A percentile compares a stretch with the other conserved stretches of the same genome.
These are phyloP conservation scores for Ramphastos sulfuratus DNA, from an alignment of 2,113 vertebrate species.

Conservation along the genomic window DNA sequence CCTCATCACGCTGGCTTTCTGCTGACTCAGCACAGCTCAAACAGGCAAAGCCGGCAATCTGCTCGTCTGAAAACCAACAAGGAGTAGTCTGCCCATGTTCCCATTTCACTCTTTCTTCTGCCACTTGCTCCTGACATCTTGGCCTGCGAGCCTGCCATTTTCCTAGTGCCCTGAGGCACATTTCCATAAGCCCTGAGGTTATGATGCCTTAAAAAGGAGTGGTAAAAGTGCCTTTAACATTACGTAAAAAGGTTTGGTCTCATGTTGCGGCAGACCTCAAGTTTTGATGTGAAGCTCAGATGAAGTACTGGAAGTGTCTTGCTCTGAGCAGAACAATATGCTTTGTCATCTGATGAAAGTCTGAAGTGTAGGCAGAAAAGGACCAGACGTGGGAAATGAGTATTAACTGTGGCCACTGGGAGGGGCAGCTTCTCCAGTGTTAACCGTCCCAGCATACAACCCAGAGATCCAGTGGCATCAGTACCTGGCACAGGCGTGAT, in stretches of 20 bases:
- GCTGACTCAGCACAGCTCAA: background rate
- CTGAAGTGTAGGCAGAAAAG: background rate
- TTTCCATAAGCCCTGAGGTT: fast-evolving
- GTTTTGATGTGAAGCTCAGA: background rate
- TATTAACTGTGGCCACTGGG: background rate
- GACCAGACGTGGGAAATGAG: background rate
- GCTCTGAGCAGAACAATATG: fast-evolving
- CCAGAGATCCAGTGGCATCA: background rate
- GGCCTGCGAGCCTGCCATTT: background rate
- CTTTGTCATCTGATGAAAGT: fast-evolving
- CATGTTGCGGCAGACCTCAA: fast-evolving
- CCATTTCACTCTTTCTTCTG: background rate
- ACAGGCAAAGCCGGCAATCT: background rate
- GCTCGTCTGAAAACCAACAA: too few relatives aligned
- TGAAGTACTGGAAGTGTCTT: fast-evolving
- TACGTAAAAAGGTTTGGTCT: background rate
- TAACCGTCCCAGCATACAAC: fast-evolving
- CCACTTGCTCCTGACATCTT: background rate
- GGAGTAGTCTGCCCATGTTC: background rate
- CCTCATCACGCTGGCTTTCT: background rate
- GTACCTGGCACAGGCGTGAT: fast-evolving
- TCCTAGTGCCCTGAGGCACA: background rate
- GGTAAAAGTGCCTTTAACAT: background rate
- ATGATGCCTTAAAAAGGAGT: background rate
- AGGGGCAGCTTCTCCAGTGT: background rate